Percentiles rank a stretch among this genome's conserved stretches.
phyloP scores from a whole-genome alignment of 2,888 invertebrate genomes.

The Timema cristinae region DNA sequence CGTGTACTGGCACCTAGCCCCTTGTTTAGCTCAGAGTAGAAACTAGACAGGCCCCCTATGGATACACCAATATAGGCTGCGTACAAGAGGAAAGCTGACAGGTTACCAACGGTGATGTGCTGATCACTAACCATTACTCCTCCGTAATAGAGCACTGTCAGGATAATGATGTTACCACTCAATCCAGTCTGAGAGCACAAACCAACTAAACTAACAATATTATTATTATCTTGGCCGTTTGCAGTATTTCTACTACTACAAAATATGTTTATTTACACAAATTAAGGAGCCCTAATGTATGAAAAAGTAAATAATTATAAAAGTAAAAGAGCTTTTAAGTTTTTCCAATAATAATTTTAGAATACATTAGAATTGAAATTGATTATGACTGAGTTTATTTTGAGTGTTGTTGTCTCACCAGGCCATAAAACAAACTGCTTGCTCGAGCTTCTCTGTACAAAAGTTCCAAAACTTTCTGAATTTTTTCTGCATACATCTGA shows the following conservation, averaged over 20 bases:
- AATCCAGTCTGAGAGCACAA: constrained; percentile 65
- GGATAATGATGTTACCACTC: constrained; percentile 83
- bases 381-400: too few relatives aligned
- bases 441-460: constrained; percentile 86
- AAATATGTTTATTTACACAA: too few relatives aligned
- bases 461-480: constrained; percentile 67
- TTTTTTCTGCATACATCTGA: constrained; percentile 59
- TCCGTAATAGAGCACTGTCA: constrained; percentile 89
- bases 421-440: constrained; percentile 84
- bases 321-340: too few relatives aligned
- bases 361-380: too few relatives aligned
- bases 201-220: constrained; percentile 2
- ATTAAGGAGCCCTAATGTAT: too few relatives aligned
- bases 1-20: constrained; percentile 88
- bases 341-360: too few relatives aligned
- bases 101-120: constrained; percentile 74
- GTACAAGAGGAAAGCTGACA: constrained; percentile 92
- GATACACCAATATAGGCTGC: constrained; percentile 92
- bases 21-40: constrained; percentile 91
- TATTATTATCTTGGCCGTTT: too few relatives aligned
- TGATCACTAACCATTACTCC: constrained; percentile 82
- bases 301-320: too few relatives aligned
- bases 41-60: constrained; percentile 82
- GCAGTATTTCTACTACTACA: too few relatives aligned
- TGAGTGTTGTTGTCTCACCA: constrained; percentile 52